Percentiles rank a stretch among this genome's conserved stretches.
phyloP scores from a whole-genome alignment of 2,888 invertebrate species.

The Agonopterix alstromeriana region DNA sequence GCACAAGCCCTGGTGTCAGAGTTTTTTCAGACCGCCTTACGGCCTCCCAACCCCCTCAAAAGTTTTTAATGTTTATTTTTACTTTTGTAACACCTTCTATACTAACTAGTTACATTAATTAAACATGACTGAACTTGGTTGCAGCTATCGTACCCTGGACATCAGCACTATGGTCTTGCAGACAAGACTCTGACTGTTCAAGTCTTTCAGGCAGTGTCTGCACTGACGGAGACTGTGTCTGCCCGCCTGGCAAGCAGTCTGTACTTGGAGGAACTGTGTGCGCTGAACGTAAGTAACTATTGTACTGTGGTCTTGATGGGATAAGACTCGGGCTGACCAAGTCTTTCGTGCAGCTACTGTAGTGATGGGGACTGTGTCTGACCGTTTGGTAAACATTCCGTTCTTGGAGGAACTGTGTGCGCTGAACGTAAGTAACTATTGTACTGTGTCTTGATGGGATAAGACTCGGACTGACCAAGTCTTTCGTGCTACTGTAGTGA shows the following conservation, averaged over 20 bases:
- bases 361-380: constrained; percentile 32
- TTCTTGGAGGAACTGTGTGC: constrained; percentile 31
- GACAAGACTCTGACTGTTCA: constrained; percentile 32
- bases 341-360: constrained; percentile 37
- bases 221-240: constrained; percentile 28
- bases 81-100: too few relatives aligned
- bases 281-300: constrained; percentile 28
- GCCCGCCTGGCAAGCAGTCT: constrained; percentile 27
- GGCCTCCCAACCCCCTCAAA: too few relatives aligned
- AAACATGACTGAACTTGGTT: too few relatives aligned
- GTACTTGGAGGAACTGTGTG: constrained; percentile 34
- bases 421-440: constrained; percentile 28
- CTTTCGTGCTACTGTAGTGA: constrained; percentile 28
- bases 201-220: constrained; percentile 38
- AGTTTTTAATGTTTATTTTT: too few relatives aligned
- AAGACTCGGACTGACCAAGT: constrained; percentile 35
- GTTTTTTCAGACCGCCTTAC: too few relatives aligned
- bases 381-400: constrained; percentile 25
- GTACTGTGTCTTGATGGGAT: constrained; percentile 32
- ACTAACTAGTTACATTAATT: too few relatives aligned
- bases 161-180: constrained; percentile 37
- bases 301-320: constrained; percentile 37
- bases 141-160: too few relatives aligned
- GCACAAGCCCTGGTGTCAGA: too few relatives aligned
- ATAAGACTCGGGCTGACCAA: constrained; percentile 34